Base-by-base conservation (phyloP, 2,888 invertebrate genomes). In the Polylopha cassiicola region DNA sequence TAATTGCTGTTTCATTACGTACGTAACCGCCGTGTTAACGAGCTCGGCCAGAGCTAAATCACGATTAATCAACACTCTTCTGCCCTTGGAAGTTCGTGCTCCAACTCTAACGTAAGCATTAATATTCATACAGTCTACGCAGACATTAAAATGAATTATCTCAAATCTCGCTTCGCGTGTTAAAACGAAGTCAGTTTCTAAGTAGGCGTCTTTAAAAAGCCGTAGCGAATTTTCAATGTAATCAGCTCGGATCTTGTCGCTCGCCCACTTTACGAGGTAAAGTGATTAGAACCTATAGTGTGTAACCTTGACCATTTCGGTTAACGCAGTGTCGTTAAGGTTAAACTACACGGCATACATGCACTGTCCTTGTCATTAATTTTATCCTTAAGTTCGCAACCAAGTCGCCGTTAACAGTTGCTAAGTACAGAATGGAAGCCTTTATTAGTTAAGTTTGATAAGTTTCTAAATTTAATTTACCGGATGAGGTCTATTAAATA, bases 1-100 rank as follows among this genome's bases (percentile, higher is more conserved):
- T 59, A 59, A 56, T 61, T 59, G 56, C 49, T 53, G 38, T 42
- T 47, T 46, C 50, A 47, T 54, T 55, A 48, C 50, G 50, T 56
- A 57, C 43, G 37, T 39, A 44, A 34, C 42, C 30, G 13, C 34
- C 13, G 24, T 24, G 44, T 46, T 43, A 41, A 46, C 46, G 36
- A 44, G 41, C 39, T 39, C 32, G 48, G 46, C 44, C 44, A 53
- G 54, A 51, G 61, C 56, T 55, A 61, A 59, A 60, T 62, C 61
- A 58, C 64, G 58, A 76, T 76, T 75, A 74, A 76, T 76, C 71
- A 74, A 64, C 64, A 53, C 47, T 43, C 27, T 33, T 48, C 37
- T 50, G 65, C 56, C 71, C 73, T 67, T 70, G 67, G 53, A 65
- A 67, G 55, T 62, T 55, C 55, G 61, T 63, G 64, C 57, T 59